Evolutionary conservation across 2,797 vertebrate genomes (phyloP).

Genomic region (Liasis olivaceus): DNA sequence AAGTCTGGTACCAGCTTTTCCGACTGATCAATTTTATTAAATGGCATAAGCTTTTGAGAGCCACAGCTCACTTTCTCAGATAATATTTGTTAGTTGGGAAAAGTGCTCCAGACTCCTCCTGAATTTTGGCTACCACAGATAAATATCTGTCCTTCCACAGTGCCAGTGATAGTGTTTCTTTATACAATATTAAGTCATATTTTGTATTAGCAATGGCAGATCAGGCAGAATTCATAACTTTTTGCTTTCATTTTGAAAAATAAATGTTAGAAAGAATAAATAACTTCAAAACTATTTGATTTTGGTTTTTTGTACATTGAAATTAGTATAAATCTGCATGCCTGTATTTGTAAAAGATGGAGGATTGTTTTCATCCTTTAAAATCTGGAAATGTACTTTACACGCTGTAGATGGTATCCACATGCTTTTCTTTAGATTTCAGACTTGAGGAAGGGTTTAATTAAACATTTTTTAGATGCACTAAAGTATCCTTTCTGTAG

Average conservation of each 20-base stretch:
- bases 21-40: background rate
- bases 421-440: background rate
- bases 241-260: background rate
- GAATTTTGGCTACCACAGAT: background rate
- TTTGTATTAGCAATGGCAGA: background rate
- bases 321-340: background rate
- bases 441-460: background rate
- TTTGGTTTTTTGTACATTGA: background rate
- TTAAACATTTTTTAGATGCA: background rate
- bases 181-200: background rate
- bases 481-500: background rate
- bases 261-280: background rate
- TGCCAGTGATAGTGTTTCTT: background rate
- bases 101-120: background rate
- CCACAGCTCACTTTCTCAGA: background rate
- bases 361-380: background rate
- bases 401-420: background rate
- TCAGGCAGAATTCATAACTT: background rate
- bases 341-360: background rate
- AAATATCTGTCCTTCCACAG: background rate
- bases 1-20: background rate
- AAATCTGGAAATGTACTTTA: background rate
- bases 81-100: background rate
- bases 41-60: background rate
- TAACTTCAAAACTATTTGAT: background rate